A percentile compares a stretch with the other conserved stretches of the same genome.
Evolutionary conservation across 23 tunicate species (phyloP).

Genomic region (Ascidia mentula): DNA sequence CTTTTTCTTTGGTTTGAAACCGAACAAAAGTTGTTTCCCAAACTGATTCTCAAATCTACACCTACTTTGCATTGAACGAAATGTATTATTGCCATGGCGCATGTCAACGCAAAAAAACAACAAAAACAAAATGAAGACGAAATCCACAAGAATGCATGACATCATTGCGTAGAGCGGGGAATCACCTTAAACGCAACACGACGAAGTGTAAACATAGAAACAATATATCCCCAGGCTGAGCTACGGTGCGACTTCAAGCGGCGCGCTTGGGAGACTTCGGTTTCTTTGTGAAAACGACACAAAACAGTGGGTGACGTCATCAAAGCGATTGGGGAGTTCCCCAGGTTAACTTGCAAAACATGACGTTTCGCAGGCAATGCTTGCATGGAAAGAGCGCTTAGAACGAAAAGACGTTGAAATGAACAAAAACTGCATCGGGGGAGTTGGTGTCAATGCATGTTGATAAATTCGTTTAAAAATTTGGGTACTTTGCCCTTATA

Average conservation of each 20-base stretch:
- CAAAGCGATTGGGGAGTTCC: no score
- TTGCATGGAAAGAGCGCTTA: background rate
- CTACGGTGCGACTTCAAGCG: background rate
- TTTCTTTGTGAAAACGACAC: background rate
- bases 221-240: background rate
- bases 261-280: background rate
- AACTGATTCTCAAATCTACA: no score
- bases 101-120: no score
- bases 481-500: slow-evolving; percentile 43
- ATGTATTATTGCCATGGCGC: no score
- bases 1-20: no score
- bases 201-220: background rate
- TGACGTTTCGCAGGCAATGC: background rate
- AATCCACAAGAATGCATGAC: no score
- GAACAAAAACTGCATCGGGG: background rate
- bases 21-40: no score
- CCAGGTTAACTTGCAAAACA: background rate
- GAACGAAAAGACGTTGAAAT: background rate
- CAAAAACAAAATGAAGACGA: no score
- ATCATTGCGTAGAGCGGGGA: background rate
- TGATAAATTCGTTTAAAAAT: slow-evolving; percentile 51
- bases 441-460: slow-evolving; percentile 47
- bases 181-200: background rate
- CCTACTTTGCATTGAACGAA: no score
- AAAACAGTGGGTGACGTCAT: background rate